Conservation (phyloP, 2,113 vertebrate genomes). For the Esox niger region DNA sequence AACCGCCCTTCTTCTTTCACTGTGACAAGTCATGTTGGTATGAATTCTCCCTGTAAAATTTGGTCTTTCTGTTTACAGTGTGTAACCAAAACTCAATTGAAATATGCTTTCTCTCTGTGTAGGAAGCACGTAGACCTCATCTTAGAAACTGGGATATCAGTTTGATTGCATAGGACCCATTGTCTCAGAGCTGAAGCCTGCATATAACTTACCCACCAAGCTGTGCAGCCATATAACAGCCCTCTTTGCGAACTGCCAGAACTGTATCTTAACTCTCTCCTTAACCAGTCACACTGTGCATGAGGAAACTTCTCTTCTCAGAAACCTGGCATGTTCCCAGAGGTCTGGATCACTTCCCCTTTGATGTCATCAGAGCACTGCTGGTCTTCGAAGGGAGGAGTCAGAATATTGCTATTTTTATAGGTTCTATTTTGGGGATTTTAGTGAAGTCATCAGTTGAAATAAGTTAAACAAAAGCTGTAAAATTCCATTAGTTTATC, state of each 20-base stretch:
- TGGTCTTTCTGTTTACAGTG: no score
- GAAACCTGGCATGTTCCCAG: neutral
- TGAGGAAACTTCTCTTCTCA: neutral
- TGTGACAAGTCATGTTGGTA: neutral
- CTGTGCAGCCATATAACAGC: neutral
- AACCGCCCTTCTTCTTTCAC: no score
- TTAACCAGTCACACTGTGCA: neutral
- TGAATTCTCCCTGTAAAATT: neutral
- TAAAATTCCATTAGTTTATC: no score
- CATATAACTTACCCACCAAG: neutral
- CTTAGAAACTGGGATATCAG: no score
- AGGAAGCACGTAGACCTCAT: no score
- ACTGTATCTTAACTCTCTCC: neutral
- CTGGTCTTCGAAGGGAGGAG: neutral
- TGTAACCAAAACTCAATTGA: no score
- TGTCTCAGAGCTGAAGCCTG: neutral
- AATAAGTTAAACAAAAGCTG: no score
- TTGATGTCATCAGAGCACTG: neutral
- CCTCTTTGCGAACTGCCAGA: neutral
- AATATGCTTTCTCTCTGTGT: no score
- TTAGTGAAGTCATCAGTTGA: no score
- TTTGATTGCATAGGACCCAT: no score
- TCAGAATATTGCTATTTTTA: no score
- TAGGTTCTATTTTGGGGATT: no score
- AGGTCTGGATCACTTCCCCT: neutral